Evolutionary conservation across 2,113 vertebrate genomes (phyloP).

Genomic region (Pelodiscus sinensis): DNA sequence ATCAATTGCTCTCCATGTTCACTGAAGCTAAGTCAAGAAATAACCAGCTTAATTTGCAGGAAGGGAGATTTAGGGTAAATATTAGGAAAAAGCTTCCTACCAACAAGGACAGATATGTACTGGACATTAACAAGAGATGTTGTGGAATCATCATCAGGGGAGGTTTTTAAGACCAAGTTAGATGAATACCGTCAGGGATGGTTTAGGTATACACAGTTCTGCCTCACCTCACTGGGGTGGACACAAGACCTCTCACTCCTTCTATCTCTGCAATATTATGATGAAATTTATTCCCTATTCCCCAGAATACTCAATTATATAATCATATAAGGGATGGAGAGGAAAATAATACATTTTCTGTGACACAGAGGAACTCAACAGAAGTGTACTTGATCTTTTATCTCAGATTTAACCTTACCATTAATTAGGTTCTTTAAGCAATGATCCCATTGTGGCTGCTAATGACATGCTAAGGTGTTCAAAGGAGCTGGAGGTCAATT

Average conservation of each 20-base stretch:
- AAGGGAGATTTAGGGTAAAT: not conserved
- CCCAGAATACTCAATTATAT: not conserved
- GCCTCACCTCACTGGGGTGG: not conserved
- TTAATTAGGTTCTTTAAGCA: not conserved
- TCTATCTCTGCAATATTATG: not conserved
- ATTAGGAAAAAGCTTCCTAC: not conserved
- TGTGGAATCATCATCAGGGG: not conserved
- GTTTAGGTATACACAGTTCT: not conserved
- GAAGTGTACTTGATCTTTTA: not conserved
- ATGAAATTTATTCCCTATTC: not conserved
- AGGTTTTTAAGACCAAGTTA: not conserved
- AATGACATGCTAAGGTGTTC: slow-evolving; percentile 6
- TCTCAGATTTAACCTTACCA: not conserved
- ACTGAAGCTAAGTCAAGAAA: not conserved
- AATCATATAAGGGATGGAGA: not conserved
- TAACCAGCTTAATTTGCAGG: not conserved
- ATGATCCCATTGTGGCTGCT: not conserved
- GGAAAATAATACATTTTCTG: not conserved
- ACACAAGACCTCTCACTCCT: not conserved
- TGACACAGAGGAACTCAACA: not conserved
- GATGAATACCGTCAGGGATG: not conserved
- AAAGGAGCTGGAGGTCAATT: not conserved
- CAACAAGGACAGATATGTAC: not conserved
- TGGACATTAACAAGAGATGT: not conserved
- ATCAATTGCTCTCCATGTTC: not conserved